phyloP scores from a whole-genome alignment of 2,113 vertebrate species.

The Burhinus bistriatus region DNA sequence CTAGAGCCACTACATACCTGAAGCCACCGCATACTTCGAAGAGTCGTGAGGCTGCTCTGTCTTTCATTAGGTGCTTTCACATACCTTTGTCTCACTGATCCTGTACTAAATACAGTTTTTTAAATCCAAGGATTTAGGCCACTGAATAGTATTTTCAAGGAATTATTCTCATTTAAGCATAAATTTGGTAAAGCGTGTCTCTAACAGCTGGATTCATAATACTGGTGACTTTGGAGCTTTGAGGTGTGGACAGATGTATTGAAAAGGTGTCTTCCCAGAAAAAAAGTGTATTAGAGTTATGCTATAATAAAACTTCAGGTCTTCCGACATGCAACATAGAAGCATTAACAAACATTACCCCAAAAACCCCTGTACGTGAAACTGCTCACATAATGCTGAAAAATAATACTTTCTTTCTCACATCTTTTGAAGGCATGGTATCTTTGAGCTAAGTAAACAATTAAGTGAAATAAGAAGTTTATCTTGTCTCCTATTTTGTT shows the following conservation, averaged over 20 bases:
- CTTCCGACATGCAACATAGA: not conserved
- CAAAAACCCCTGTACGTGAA: not conserved
- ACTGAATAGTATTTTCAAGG: not conserved
- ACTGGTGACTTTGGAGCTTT: not conserved
- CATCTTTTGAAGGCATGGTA: not conserved
- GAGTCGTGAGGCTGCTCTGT: not conserved
- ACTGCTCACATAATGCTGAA: not conserved
- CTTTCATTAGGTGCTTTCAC: not conserved
- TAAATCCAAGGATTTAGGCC: not conserved
- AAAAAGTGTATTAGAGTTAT: not conserved
- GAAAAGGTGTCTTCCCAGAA: not conserved
- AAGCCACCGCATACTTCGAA: not conserved
- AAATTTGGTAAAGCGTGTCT: not conserved
- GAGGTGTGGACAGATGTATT: not conserved
- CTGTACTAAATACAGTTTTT: not conserved
- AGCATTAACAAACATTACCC: not conserved
- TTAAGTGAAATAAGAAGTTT: not conserved
- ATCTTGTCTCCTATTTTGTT: not conserved
- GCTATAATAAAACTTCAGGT: not conserved
- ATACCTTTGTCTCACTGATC: not conserved
- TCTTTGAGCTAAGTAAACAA: not conserved
- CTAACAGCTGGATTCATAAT: not conserved
- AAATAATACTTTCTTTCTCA: not conserved
- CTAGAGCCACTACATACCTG: not conserved
- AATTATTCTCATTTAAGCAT: not conserved